These are phyloP conservation scores for Volucella inanis DNA, from an alignment of 2,888 invertebrate genomes.

Conservation along the genomic window DNA sequence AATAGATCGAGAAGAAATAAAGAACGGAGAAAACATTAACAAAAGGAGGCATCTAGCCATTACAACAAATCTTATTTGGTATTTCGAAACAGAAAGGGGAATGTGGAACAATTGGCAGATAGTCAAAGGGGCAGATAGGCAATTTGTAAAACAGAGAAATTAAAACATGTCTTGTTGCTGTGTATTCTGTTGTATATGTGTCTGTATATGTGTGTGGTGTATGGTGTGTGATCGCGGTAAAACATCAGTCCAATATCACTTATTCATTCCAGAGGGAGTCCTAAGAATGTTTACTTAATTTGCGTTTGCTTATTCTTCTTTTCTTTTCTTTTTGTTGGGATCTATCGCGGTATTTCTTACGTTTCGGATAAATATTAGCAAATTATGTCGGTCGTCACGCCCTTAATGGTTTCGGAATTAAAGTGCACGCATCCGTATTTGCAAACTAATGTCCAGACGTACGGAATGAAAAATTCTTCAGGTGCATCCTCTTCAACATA, in stretches of 20 bases:
- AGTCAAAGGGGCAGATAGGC: not conserved
- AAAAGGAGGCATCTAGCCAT: not conserved
- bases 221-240: slow-evolving; percentile 48
- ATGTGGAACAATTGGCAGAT: not conserved
- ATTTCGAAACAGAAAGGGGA: not conserved
- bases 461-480: slow-evolving; percentile 99
- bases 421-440: slow-evolving; percentile 84
- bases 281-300: slow-evolving; percentile 50
- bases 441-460: slow-evolving; percentile 97
- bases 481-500: slow-evolving; percentile 99
- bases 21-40: slow-evolving; percentile 1
- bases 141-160: slow-evolving; percentile 13
- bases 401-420: slow-evolving; percentile 82
- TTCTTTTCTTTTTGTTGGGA: slow-evolving; percentile 13
- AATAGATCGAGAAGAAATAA: not conserved
- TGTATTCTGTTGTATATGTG: slow-evolving; percentile 16
- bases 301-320: slow-evolving; percentile 24
- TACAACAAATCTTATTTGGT: not conserved
- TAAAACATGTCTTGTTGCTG: not conserved
- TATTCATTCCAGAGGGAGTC: slow-evolving; percentile 49
- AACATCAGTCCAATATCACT: slow-evolving; percentile 74
- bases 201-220: slow-evolving; percentile 8
- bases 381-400: slow-evolving; percentile 81
- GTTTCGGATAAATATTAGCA: slow-evolving; percentile 80
- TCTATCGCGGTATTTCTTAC: slow-evolving; percentile 25